Conservation (phyloP, 2,888 invertebrate species). For the Argyra leucocephala region DNA sequence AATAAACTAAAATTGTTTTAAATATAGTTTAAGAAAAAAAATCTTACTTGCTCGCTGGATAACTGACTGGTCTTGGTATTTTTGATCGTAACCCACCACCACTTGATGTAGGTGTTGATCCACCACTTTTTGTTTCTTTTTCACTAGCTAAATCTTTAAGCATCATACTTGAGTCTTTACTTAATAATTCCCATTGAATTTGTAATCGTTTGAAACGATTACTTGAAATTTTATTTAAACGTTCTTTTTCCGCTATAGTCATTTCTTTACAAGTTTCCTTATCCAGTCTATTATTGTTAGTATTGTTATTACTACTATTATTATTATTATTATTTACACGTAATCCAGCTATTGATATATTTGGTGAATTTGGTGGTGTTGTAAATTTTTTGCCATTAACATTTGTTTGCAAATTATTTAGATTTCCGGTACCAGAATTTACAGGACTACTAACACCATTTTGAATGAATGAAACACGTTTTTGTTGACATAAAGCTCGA, state of each 20-base stretch:
- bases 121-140: conserved; percentile 42
- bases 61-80: conserved; percentile 43
- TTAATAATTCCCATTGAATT: conserved; percentile 44
- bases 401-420: conserved; percentile 22
- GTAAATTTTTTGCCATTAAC: conserved; percentile 39
- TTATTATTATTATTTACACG: conserved; percentile 23
- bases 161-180: conserved; percentile 40
- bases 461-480: conserved; percentile 43
- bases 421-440: conserved; percentile 16
- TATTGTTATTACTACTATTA: conserved; percentile 16
- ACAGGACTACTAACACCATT: conserved; percentile 14
- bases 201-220: conserved; percentile 44
- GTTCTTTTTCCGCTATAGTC: conserved; percentile 28
- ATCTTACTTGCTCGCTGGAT: conserved; percentile 43
- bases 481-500: conserved; percentile 41
- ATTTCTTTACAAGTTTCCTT: conserved; percentile 24
- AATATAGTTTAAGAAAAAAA: no score
- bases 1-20: no score
- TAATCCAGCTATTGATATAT: conserved; percentile 51
- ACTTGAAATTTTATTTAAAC: conserved; percentile 41
- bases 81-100: conserved; percentile 37
- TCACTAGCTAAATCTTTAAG: conserved; percentile 39
- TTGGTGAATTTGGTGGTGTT: conserved; percentile 67
- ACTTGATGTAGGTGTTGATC: conserved; percentile 42
- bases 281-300: conserved; percentile 10